A percentile compares a stretch with the other conserved stretches of the same genome.
Evolutionary conservation across 2,797 vertebrate genomes (phyloP).

Genomic region (Somateria mollissima): DNA sequence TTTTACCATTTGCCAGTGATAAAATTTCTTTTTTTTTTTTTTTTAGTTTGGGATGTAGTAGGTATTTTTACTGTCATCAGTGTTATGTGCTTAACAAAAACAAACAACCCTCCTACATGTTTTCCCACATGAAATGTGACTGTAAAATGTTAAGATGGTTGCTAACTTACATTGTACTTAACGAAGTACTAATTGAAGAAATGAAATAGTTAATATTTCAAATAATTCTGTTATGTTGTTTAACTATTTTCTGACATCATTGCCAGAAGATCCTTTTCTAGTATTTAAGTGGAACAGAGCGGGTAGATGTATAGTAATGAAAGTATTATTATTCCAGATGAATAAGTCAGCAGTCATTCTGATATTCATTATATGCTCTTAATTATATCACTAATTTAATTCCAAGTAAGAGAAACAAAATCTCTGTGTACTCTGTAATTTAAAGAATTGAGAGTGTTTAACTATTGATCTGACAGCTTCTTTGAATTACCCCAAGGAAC

Average conservation of each 20-base stretch:
- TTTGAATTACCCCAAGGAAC: not conserved
- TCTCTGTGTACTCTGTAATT: not conserved
- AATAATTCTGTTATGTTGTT: not conserved
- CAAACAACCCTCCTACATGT: rapidly evolving
- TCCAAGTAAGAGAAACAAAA: not conserved
- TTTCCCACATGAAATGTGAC: not conserved
- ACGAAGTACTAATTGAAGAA: not conserved
- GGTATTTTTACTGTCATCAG: not conserved
- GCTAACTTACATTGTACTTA: not conserved
- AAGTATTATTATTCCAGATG: not conserved
- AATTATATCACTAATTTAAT: not conserved
- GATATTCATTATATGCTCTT: not conserved
- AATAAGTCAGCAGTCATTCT: not conserved
- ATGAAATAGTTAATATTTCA: not conserved
- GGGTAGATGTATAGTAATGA: not conserved
- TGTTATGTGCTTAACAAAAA: not conserved
- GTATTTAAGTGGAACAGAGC: not conserved
- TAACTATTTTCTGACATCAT: not conserved
- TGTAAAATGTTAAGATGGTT: not conserved
- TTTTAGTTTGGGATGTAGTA: not conserved
- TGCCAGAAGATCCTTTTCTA: not conserved
- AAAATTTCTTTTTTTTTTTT: not conserved
- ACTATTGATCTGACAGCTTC: not conserved
- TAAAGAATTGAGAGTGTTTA: not conserved
- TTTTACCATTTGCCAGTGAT: not conserved